Percentiles rank a stretch among this genome's conserved stretches.
phyloP scores from a whole-genome alignment of 2,888 invertebrate species.

The Nymphalis c-album region DNA sequence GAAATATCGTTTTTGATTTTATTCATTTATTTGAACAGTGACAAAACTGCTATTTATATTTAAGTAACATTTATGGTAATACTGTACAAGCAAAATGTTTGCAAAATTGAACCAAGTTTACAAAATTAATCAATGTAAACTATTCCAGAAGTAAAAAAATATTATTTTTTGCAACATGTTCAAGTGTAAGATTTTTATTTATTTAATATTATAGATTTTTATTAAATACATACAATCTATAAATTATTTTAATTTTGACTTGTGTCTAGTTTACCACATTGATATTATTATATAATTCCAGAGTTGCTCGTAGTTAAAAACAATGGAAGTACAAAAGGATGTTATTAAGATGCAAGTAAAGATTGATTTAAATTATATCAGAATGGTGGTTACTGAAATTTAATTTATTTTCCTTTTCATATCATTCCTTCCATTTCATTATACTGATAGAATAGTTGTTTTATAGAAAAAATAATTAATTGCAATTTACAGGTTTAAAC shows the following conservation, averaged over 20 bases:
- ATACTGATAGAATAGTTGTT: no score
- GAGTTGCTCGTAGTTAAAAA: not conserved
- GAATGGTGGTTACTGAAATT: no score
- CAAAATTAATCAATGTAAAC: constrained; percentile 22
- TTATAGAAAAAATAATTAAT: no score
- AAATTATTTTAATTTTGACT: constrained; percentile 5
- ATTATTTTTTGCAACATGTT: constrained; percentile 15
- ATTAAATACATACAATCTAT: constrained; percentile 1
- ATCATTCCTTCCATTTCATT: no score
- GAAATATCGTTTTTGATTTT: constrained; percentile 1
- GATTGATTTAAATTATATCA: no score
- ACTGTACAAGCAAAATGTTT: constrained; percentile 34
- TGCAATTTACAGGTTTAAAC: no score
- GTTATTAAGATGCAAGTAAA: no score
- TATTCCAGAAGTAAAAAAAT: constrained; percentile 31
- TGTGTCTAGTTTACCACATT: not conserved
- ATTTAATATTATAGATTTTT: constrained; percentile 14
- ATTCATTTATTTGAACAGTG: constrained; percentile 28
- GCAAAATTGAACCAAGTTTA: constrained; percentile 8
- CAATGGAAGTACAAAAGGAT: no score
- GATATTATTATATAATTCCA: no score
- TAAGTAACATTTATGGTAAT: constrained; percentile 25
- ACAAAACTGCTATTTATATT: constrained; percentile 31
- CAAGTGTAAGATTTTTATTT: constrained; percentile 14
- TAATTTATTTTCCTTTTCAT: no score